A percentile compares a stretch with the other conserved stretches of the same genome.
phyloP scores from a whole-genome alignment of 2,888 invertebrate species.

The Drosophila helvetica region DNA sequence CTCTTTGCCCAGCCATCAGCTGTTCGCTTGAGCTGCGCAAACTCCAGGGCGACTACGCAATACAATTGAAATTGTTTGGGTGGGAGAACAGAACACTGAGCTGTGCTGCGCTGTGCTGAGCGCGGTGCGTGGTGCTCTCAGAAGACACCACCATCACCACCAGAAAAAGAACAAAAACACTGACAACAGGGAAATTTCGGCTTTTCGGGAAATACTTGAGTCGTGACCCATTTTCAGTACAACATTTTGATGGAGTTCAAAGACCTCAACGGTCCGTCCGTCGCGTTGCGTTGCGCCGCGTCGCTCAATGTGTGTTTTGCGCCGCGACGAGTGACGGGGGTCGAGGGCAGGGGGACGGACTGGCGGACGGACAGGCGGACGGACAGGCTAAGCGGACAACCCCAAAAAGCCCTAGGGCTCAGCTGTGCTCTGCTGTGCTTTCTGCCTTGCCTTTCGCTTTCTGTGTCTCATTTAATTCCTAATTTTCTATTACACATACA shows the following conservation, averaged over 20 bases:
- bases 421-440: constrained; percentile 56
- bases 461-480: constrained; percentile 61
- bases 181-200: constrained; percentile 55
- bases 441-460: constrained; percentile 65
- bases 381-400: constrained; percentile 50
- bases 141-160: constrained; percentile 33
- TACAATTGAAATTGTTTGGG: constrained; percentile 71
- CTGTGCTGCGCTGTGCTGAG: no score
- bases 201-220: constrained; percentile 55
- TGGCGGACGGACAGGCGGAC: constrained; percentile 7
- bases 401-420: constrained; percentile 61
- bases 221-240: constrained; percentile 81
- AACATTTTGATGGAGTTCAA: constrained; percentile 79
- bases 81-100: constrained; percentile 20
- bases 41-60: constrained; percentile 76
- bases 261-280: constrained; percentile 67
- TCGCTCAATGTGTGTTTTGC: neutral
- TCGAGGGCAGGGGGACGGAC: neutral
- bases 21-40: constrained; percentile 68
- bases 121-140: constrained; percentile 19
- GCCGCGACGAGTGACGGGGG: neutral
- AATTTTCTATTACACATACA: constrained; percentile 24
- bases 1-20: constrained; percentile 52
- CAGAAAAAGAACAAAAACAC: constrained; percentile 39
- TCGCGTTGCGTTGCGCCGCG: no score